Percentiles rank a stretch among this genome's conserved stretches.
These are phyloP conservation scores for Euplexia lucipara DNA, from an alignment of 2,888 invertebrate genomes.

Conservation along the genomic window DNA sequence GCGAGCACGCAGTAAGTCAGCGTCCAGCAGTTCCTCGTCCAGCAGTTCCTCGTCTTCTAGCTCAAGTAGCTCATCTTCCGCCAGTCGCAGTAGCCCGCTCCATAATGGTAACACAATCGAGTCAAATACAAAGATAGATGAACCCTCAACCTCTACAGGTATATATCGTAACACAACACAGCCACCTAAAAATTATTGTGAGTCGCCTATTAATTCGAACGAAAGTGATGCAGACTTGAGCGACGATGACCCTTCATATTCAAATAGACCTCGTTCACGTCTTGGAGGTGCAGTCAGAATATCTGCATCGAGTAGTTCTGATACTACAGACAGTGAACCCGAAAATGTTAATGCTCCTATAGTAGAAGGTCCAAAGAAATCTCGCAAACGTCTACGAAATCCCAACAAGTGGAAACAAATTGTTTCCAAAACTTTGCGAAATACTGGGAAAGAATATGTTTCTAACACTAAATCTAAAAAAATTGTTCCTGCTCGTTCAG, in stretches of 20 bases:
- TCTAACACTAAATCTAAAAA: slow-evolving; percentile 28
- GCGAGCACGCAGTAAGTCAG: slow-evolving; percentile 20
- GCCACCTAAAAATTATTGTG: slow-evolving; percentile 21
- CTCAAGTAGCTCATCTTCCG: slow-evolving; percentile 19
- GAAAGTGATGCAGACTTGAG: too few relatives aligned
- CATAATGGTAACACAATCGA: slow-evolving; percentile 21
- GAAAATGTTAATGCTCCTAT: slow-evolving; percentile 16
- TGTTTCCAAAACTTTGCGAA: slow-evolving; percentile 12
- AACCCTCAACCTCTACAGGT: slow-evolving; percentile 22
- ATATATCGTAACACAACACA: slow-evolving; percentile 19
- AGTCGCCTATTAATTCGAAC: slow-evolving; percentile 28
- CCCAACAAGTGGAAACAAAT: slow-evolving; percentile 18
- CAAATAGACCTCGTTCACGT: slow-evolving; percentile 21
- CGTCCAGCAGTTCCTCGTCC: too few relatives aligned
- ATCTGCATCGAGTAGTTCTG: slow-evolving; percentile 18
- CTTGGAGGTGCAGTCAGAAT: slow-evolving; percentile 16
- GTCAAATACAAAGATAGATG: slow-evolving; percentile 18
- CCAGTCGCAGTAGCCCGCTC: slow-evolving; percentile 16
- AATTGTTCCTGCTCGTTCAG: slow-evolving; percentile 16
- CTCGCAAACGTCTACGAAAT: slow-evolving; percentile 21
- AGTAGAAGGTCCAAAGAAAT: slow-evolving; percentile 19
- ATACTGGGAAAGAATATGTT: too few relatives aligned
- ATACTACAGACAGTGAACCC: slow-evolving; percentile 19
- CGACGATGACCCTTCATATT: slow-evolving; percentile 23
- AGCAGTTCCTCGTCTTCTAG: slow-evolving; percentile 21